Evolutionary conservation across 2,113 vertebrate genomes (phyloP).

Genomic region (Thunnus maccoyii): DNA sequence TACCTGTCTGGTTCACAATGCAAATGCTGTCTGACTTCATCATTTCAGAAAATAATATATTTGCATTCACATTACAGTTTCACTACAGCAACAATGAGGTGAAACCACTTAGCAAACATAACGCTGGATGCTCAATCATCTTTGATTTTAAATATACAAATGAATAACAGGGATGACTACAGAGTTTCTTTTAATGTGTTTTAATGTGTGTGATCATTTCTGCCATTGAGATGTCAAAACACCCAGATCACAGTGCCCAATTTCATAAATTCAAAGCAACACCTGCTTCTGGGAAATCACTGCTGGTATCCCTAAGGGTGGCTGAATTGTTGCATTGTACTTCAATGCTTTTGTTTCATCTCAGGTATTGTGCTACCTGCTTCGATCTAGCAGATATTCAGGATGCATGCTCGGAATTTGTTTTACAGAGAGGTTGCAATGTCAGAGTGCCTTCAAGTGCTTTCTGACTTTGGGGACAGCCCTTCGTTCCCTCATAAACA

Average conservation of each 20-base stretch:
- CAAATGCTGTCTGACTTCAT: not conserved
- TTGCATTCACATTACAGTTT: not conserved
- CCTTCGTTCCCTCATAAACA: constrained; percentile 29
- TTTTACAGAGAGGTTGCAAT: constrained; percentile 18
- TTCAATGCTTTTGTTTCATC: constrained; percentile 22
- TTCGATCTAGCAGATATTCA: not conserved
- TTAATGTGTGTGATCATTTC: no score
- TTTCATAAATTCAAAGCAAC: constrained; percentile 23
- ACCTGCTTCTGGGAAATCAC: constrained; percentile 13
- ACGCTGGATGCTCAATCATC: not conserved
- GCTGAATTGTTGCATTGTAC: constrained; percentile 12
- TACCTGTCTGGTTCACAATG: no score
- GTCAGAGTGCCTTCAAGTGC: constrained; percentile 36
- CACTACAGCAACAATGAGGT: not conserved
- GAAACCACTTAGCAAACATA: not conserved
- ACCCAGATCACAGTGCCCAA: not conserved
- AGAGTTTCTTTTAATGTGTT: no score
- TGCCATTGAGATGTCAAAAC: not conserved
- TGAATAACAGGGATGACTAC: not conserved
- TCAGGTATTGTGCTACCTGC: constrained; percentile 1
- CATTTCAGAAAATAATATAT: constrained; percentile 12
- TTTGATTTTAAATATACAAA: not conserved
- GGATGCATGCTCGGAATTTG: not conserved
- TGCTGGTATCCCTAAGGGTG: not conserved
- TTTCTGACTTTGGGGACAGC: constrained; percentile 58